phyloP scores from a whole-genome alignment of 2,888 invertebrate genomes.

The Drosophila sordidapex region DNA sequence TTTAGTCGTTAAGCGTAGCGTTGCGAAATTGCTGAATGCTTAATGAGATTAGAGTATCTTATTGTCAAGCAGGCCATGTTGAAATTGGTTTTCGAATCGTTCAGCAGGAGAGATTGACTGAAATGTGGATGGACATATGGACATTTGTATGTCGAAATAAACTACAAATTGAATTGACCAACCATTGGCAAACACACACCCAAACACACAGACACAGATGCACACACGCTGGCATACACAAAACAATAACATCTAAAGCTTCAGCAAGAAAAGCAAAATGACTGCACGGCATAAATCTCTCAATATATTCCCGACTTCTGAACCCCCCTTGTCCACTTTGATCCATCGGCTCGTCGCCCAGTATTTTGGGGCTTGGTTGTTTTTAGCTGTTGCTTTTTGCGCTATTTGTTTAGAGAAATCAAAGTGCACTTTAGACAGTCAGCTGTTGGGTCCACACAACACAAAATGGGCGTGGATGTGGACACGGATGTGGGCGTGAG shows the following conservation, averaged over 20 bases:
- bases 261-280: conserved; percentile 5
- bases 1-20: background rate
- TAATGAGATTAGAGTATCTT: background rate
- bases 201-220: conserved; percentile 6
- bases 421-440: conserved; percentile 51
- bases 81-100: background rate
- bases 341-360: background rate
- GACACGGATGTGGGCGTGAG: background rate
- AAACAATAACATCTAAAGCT: conserved; percentile 4
- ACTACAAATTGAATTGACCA: conserved; percentile 57
- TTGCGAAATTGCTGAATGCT: background rate
- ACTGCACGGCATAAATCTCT: conserved; percentile 26
- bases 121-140: conserved; percentile 8
- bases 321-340: background rate
- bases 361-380: conserved; percentile 12
- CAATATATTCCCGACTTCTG: conserved; percentile 14
- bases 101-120: background rate
- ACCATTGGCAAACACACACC: conserved; percentile 8
- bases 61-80: background rate
- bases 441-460: conserved; percentile 6
- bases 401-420: conserved; percentile 48
- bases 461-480: background rate
- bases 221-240: background rate
- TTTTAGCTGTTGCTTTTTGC: conserved; percentile 17
- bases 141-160: conserved; percentile 10